Conservation (phyloP, 2,797 vertebrate genomes). For the Poecilia picta region DNA sequence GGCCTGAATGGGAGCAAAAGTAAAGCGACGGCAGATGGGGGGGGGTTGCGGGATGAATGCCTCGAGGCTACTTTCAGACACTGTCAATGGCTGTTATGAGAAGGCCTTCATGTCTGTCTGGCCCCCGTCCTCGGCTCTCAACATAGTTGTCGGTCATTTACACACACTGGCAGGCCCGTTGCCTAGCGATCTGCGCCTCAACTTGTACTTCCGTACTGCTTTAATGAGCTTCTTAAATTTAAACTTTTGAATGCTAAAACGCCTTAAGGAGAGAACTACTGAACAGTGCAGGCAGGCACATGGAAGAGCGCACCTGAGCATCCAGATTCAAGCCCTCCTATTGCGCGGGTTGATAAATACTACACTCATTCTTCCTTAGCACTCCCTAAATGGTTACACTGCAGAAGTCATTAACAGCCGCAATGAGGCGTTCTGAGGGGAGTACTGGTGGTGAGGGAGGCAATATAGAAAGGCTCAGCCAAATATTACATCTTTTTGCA, state of each 20-base stretch:
- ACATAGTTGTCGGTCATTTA: conserved; percentile 55
- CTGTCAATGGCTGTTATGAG: conserved; percentile 67
- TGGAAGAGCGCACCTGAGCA: conserved; percentile 44
- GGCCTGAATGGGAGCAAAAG: conserved; percentile 69
- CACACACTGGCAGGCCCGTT: conserved; percentile 22
- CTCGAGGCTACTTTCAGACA: conserved; percentile 72
- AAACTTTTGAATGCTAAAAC: conserved; percentile 32
- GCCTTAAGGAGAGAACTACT: conserved; percentile 31
- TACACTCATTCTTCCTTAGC: conserved; percentile 66
- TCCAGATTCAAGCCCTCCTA: conserved; percentile 51
- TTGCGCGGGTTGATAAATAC: conserved; percentile 70
- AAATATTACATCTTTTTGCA: conserved; percentile 61
- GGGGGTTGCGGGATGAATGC: conserved; percentile 57
- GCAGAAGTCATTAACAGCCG: conserved; percentile 78
- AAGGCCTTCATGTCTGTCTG: conserved; percentile 62
- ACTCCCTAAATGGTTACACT: conserved; percentile 75
- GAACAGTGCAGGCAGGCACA: conserved; percentile 13
- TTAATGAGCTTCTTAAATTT: conserved; percentile 52
- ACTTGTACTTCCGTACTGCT: conserved; percentile 18
- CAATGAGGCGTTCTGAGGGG: conserved; percentile 68
- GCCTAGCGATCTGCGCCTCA: background rate
- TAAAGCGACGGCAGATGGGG: conserved; percentile 57
- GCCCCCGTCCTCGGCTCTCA: conserved; percentile 46
- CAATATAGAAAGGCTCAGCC: conserved; percentile 71
- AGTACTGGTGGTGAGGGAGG: conserved; percentile 32